Evolutionary conservation across 1,140 invertebrate species (phyloP), one percentile per base, ranked within the genome.

Genomic region (Zaprionus camerounensis): DNA sequence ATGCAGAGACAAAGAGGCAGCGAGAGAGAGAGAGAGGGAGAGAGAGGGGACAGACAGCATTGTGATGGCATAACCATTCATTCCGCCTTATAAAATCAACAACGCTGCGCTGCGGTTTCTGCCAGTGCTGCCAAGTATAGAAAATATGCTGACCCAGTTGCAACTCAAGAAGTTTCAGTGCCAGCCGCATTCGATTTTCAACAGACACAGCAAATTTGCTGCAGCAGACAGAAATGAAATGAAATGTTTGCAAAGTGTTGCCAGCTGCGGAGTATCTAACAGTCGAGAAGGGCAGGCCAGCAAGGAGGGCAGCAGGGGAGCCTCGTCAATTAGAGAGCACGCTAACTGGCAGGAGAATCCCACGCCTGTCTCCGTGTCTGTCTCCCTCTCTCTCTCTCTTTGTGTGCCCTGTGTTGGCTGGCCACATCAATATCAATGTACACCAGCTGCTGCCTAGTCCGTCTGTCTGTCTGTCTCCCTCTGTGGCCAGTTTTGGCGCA

Each of bases 401-500:
- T 53, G 26, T 34, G 31, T 34, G 9, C 26, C 1, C 26, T 28
- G 5, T 28, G 26, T 28, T 34, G 22, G 22, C 59, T 64, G 44
- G 31, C 28, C 62, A 59, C 63, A 66, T 72, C 71, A 74, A 69
- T 75, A 75, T 75, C 72, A 75, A 75, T 75, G 67, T 62, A 67
- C 72, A 20, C 58, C 67, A 75, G 64, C 67, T 75, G 66, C n/a
- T 41, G 36, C 22, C n/a, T n/a, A 59, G 31, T 59, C 56, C 38
- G 28, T 67, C 56, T 17, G 2, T 34, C 41, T 59, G 15, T 68
- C 24, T 56, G 13, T 41, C 51, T 44, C 3, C 51, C 51, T n/a
- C 38, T 51, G 41, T 58, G 59, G 53, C 59, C 72, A 75, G 24
- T 88, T 87, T 87, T 88, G 83, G 77, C 81, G 84, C 84, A 87